phyloP scores from a whole-genome alignment of 2,797 vertebrate genomes.

The Sandelia bainsii region DNA sequence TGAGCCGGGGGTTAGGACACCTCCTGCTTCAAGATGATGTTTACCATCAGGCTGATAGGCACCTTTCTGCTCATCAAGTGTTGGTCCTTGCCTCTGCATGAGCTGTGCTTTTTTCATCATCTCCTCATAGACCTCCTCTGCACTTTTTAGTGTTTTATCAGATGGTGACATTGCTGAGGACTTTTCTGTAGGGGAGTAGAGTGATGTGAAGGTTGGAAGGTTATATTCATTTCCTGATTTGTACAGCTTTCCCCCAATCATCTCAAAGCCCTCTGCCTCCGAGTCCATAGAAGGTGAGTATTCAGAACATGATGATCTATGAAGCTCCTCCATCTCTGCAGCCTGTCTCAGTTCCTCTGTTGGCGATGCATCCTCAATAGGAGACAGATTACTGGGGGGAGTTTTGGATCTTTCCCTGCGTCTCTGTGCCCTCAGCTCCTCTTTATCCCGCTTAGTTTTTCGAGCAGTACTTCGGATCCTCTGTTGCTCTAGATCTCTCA shows the following conservation, averaged over 20 bases:
- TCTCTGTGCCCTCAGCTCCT: slow-evolving; percentile 96
- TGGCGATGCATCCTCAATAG: slow-evolving; percentile 98
- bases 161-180: slow-evolving; percentile 79
- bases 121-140: slow-evolving; percentile 98
- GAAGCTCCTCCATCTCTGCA: slow-evolving; percentile 99
- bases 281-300: slow-evolving; percentile 98
- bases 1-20: slow-evolving; percentile 93
- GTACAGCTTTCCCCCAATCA: slow-evolving; percentile 92
- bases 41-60: slow-evolving; percentile 80
- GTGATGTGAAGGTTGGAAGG: slow-evolving; percentile 97
- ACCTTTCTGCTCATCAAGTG: slow-evolving; percentile 66
- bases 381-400: slow-evolving; percentile 98
- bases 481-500: slow-evolving; percentile 98
- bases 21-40: slow-evolving; percentile 90
- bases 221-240: slow-evolving; percentile 98
- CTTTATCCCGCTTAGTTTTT: slow-evolving; percentile 98
- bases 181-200: slow-evolving; percentile 96
- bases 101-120: slow-evolving; percentile 99
- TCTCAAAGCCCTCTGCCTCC: slow-evolving; percentile 94
- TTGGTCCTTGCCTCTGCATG: slow-evolving; percentile 89
- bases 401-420: slow-evolving; percentile 98
- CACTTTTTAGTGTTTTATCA: slow-evolving; percentile 96
- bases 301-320: slow-evolving; percentile 98
- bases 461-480: slow-evolving; percentile 96
- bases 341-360: slow-evolving; percentile 98